A percentile compares a stretch with the other conserved stretches of the same genome.
Evolutionary conservation across 1,140 invertebrate species (phyloP).

Genomic region (Andrena cerasifolii): DNA sequence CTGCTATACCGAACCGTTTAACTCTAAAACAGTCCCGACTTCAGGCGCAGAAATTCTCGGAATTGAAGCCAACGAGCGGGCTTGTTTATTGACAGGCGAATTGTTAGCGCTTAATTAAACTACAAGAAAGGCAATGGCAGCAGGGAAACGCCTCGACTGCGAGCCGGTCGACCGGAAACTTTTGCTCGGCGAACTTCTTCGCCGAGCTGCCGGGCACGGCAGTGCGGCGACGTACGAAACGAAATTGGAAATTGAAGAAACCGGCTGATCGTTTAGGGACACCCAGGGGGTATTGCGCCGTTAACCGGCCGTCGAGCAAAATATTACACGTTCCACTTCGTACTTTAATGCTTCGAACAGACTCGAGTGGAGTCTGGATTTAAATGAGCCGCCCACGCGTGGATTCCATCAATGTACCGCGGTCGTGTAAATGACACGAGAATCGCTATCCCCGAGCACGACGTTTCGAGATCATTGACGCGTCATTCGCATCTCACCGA

Average conservation of each 20-base stretch:
- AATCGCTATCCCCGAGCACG: background rate
- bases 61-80: background rate
- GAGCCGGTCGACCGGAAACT: background rate
- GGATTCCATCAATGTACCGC: conserved; percentile 30
- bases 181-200: background rate
- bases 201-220: background rate
- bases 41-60: background rate
- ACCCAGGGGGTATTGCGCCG: background rate
- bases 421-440: conserved; percentile 32
- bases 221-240: too few relatives aligned
- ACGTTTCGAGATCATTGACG: background rate
- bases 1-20: too few relatives aligned
- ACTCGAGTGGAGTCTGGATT: conserved; percentile 22
- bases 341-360: background rate
- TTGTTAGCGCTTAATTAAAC: background rate
- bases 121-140: background rate
- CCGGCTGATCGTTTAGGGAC: too few relatives aligned
- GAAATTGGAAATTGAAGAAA: background rate
- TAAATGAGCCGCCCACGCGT: conserved; percentile 45
- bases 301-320: background rate
- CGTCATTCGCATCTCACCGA: background rate
- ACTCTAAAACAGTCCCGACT: too few relatives aligned
- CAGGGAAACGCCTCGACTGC: background rate
- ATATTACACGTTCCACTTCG: background rate
- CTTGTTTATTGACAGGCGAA: background rate